Evolutionary conservation across 2,797 vertebrate genomes (phyloP), one percentile per base, ranked within the genome.

Genomic region (Mormyrus hasselquistii): DNA sequence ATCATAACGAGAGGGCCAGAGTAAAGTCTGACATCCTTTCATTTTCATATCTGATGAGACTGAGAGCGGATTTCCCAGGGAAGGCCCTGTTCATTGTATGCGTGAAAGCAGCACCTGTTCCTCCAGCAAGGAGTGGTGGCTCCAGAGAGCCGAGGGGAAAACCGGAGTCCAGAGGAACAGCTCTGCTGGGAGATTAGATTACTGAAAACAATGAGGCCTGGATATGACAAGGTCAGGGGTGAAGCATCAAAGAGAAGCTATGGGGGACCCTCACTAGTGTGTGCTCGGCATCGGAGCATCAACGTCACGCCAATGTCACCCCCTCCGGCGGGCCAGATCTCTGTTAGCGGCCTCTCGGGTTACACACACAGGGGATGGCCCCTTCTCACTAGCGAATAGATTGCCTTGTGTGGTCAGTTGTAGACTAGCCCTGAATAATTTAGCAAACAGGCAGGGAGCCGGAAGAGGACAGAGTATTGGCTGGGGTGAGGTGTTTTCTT

Each of bases 341-440:
- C 52, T n/a, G 34, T 38, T 76, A 87, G 44, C 59, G 9, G 19
- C n/a, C 29, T 52, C 34, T 47, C 38, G 4, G 29, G 41, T 69
- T 79, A 65, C 38, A 41, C 44, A 4, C 25, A 53, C 87, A 59
- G 50, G 7, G 53, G 22, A 52, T 6, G 38, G 65, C 29, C 50
- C 29, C 16, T 53, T 79, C 52, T 87, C 73, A 88, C 88, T 76
- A 76, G 88, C 87, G 57, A 41, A 69, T 9, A 50, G 79, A 84
- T 87, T 52, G 86, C 86, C 73, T 62, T 83, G 86, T 89, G 88
- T 83, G 79, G 86, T 88, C 88, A 89, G 47, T 44, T 87, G 34
- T 62, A 87, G 55, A 89, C 59, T 29, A 55, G 47, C 62, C 41
- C 89, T 89, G 89, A 89, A 90, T 90, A 89, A 90, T 90, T 90